Evolutionary conservation across 2,888 invertebrate genomes (phyloP), one percentile per base, ranked within the genome.

Genomic region (Chloromyia formosa): DNA sequence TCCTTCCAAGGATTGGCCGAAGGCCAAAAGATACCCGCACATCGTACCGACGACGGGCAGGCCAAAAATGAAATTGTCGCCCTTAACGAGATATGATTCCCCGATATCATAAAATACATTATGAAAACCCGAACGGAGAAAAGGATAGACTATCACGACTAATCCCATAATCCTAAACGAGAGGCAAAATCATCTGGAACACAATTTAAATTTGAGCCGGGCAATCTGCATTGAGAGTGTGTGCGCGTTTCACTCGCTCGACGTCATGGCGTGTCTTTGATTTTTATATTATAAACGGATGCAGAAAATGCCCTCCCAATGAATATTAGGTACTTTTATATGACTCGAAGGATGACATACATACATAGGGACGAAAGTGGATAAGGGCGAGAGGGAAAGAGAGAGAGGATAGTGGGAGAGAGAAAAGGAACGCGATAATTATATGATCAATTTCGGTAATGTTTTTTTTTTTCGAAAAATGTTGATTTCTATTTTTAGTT

Each of bases 401-500:
- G 18, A 35, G 9, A 27, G 27, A 60, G 22, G 18, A 58, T 18
- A 27, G 27, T 27, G 35, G 4, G 69, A n/a, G 27, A 56, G 9
- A 35, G 71, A 71, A 12, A 56, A 58, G 71, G 71, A 71, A 18
- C 71, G 58, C 71, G 10, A 56, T 56, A 71, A 35, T 58, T 35
- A 45, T 66, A 66, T 66, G 18, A 71, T 71, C 40, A 40, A 58
- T 71, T 58, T 56, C 56, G 10, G 71, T 56, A 71, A 58, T 40
- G 56, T 58, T 27, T 71, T 71, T 71, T 35, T 14, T 71, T 71
- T 71, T 35, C 69, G 14, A 16, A 69, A 54, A 69, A 27, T 16
- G 10, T 74, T 75, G 76, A 77, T 78, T 80, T 81, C 81, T 81
- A 83, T 82, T 82, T 84, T 84, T 82, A 84, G 84, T 84, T 81